Evolutionary conservation across 2,113 vertebrate species (phyloP).

Genomic region (Saguinus imperator): DNA sequence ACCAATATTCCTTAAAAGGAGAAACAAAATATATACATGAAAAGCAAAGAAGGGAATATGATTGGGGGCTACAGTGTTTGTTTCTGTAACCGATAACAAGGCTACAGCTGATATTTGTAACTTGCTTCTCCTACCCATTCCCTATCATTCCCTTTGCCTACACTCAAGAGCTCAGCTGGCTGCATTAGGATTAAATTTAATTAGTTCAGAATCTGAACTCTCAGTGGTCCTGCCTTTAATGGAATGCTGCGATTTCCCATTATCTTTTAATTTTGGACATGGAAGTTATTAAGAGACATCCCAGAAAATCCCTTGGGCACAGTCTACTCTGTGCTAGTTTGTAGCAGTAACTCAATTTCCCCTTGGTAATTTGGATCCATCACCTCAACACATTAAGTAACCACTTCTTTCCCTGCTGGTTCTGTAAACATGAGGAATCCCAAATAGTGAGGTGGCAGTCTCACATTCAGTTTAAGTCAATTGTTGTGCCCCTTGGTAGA

Average conservation of each 20-base stretch:
- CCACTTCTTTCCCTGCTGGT: not conserved
- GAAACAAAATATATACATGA: not conserved
- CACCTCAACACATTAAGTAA: not conserved
- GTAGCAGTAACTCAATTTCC: not conserved
- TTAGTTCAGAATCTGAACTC: not conserved
- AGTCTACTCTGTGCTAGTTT: not conserved
- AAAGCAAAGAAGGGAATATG: not conserved
- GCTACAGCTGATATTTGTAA: not conserved
- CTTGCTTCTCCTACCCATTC: not conserved
- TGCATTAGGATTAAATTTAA: not conserved
- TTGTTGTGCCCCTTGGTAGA: not conserved
- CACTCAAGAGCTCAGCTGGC: not conserved
- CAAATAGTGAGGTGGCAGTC: not conserved
- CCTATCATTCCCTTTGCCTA: not conserved
- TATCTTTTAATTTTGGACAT: not conserved
- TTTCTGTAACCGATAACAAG: not conserved
- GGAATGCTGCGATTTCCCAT: not conserved
- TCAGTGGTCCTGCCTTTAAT: not conserved
- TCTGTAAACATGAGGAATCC: not conserved
- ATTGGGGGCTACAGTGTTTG: too few relatives aligned
- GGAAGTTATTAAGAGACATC: not conserved
- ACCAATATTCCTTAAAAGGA: not conserved
- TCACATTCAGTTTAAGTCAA: not conserved
- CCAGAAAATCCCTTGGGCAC: not conserved
- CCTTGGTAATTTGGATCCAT: not conserved